Evolutionary conservation across 2,888 invertebrate species (phyloP).

Genomic region (Thera britannica): DNA sequence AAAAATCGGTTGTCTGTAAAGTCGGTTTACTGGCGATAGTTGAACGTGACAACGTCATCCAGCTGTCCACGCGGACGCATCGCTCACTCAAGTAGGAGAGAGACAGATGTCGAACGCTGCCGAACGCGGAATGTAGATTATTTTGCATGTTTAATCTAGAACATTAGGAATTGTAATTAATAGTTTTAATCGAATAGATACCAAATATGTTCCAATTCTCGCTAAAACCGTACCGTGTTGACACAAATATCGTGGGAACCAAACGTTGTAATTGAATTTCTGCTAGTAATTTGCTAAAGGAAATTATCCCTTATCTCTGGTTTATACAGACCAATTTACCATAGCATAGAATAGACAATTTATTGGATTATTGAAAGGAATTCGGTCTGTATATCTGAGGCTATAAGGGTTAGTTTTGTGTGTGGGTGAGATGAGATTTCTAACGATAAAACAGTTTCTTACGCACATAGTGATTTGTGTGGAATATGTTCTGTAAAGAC

Average conservation of each 20-base stretch:
- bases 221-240: conserved; percentile 20
- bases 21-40: no score
- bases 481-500: not conserved
- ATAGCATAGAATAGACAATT: not conserved
- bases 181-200: conserved; percentile 2
- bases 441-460: conserved; percentile 4
- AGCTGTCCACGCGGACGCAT: no score
- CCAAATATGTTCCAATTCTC: not conserved
- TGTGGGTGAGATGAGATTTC: not conserved
- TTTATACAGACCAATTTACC: not conserved
- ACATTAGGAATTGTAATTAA: not conserved
- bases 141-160: no score
- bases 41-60: no score
- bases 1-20: not conserved
- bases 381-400: not conserved
- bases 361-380: not conserved
- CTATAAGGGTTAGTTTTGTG: not conserved
- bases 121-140: no score
- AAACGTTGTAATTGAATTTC: conserved; percentile 35
- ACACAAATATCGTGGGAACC: conserved; percentile 39
- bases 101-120: no score
- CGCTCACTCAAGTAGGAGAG: no score
- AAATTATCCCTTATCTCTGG: not conserved
- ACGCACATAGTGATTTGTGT: not conserved
- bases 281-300: not conserved